These are phyloP conservation scores for Ormyrus labotus DNA, from an alignment of 2,888 invertebrate species.

Conservation along the genomic window DNA sequence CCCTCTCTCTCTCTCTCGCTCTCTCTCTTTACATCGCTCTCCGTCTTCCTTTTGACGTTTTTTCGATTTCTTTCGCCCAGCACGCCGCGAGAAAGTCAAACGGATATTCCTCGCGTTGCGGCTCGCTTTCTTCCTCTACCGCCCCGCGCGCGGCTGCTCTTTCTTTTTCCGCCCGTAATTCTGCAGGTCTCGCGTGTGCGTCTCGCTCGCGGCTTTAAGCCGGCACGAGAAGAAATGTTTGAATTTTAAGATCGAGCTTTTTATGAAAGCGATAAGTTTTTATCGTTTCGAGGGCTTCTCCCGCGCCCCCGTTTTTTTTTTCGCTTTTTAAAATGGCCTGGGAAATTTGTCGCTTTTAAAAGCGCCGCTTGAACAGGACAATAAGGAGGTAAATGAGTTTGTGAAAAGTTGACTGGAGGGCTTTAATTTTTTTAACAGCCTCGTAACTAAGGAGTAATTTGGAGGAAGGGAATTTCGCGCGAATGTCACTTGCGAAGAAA, in stretches of 20 bases:
- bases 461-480: no score
- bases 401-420: no score
- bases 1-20: not conserved
- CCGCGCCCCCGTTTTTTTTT: not conserved
- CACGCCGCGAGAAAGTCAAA: conserved; percentile 34
- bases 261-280: conserved; percentile 53
- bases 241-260: conserved; percentile 43
- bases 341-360: conserved; percentile 31
- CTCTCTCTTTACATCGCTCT: not conserved
- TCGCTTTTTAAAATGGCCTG: conserved; percentile 24
- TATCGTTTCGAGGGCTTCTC: conserved; percentile 36
- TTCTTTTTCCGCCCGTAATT: not conserved
- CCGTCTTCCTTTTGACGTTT: conserved; percentile 27
- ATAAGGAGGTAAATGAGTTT: conserved; percentile 6
- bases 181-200: not conserved
- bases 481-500: no score
- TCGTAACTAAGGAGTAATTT: no score
- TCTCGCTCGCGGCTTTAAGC: conserved; percentile 15
- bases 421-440: no score
- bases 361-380: conserved; percentile 15
- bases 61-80: conserved; percentile 20
- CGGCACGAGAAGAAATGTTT: conserved; percentile 16
- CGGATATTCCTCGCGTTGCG: conserved; percentile 22
- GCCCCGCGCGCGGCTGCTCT: not conserved
- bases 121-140: conserved; percentile 10